phyloP scores from a whole-genome alignment of 2,113 vertebrate genomes.

The Pandion haliaetus region DNA sequence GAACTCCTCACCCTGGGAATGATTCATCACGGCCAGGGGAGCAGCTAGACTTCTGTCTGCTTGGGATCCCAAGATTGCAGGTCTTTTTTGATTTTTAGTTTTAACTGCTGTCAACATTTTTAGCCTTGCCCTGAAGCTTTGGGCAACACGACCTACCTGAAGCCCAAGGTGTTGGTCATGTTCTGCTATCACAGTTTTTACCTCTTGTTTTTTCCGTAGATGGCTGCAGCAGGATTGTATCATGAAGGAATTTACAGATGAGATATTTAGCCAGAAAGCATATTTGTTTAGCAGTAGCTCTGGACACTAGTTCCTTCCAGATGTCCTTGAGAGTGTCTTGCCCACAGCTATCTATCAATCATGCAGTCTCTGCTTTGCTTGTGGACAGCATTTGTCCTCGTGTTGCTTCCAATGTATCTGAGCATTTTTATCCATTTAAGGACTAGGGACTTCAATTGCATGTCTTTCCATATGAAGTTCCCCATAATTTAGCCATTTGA shows the following conservation, averaged over 20 bases:
- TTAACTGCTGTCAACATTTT: not conserved
- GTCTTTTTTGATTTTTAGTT: not conserved
- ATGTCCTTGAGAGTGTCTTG: not conserved
- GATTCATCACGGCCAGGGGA: not conserved
- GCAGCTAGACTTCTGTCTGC: not conserved
- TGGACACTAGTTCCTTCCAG: not conserved
- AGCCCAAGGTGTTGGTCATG: not conserved
- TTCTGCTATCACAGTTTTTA: not conserved
- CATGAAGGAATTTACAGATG: not conserved
- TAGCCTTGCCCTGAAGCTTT: not conserved
- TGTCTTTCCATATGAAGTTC: not conserved
- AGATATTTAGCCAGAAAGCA: not conserved
- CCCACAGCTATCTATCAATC: not conserved
- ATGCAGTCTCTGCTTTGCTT: not conserved
- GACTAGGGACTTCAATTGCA: not conserved
- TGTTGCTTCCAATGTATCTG: not conserved
- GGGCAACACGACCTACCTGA: not conserved
- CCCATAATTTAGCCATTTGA: not conserved
- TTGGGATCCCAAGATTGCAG: not conserved
- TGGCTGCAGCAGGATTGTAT: not conserved
- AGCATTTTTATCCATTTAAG: not conserved
- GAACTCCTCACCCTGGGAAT: not conserved
- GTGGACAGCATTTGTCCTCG: not conserved
- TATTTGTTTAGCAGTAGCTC: conserved; percentile 12
- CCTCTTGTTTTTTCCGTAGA: not conserved